phyloP scores from a whole-genome alignment of 2,797 vertebrate species.

The Anniella stebbinsi region DNA sequence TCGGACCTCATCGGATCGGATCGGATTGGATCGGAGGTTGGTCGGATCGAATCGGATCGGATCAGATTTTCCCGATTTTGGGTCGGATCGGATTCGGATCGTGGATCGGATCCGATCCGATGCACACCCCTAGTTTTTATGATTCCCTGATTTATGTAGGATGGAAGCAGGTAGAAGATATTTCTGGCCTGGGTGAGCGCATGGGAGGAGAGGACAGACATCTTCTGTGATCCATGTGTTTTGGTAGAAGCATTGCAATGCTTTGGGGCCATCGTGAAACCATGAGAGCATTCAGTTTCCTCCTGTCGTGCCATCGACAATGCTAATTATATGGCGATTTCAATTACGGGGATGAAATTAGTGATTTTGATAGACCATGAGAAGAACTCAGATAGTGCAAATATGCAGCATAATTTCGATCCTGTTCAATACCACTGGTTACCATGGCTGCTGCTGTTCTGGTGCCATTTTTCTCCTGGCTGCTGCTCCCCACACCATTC shows the following conservation, averaged over 20 bases:
- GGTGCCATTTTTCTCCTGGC: not conserved
- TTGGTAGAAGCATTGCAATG: not conserved
- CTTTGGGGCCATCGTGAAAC: not conserved
- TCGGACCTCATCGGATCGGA: too few species aligned
- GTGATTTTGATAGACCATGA: not conserved
- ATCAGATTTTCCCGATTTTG: too few species aligned
- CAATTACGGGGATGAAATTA: not conserved
- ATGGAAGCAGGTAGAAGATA: not conserved
- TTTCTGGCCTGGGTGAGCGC: not conserved
- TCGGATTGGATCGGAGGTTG: too few species aligned
- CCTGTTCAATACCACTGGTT: not conserved
- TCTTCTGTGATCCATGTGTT: too few species aligned
- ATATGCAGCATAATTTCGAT: not conserved
- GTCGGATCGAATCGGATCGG: too few species aligned
- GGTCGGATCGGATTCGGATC: too few species aligned
- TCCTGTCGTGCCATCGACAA: not conserved
- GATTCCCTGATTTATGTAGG: not conserved
- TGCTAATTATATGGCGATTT: not conserved
- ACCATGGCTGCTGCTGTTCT: not conserved
- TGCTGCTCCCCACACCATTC: not conserved
- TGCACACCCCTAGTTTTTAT: too few species aligned
- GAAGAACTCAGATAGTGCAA: not conserved
- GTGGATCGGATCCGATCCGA: too few species aligned
- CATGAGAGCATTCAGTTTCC: not conserved
- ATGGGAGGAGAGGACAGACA: not conserved